These are phyloP conservation scores for Drosophila navojoa DNA, from an alignment of 1,140 invertebrate species.

Conservation along the genomic window DNA sequence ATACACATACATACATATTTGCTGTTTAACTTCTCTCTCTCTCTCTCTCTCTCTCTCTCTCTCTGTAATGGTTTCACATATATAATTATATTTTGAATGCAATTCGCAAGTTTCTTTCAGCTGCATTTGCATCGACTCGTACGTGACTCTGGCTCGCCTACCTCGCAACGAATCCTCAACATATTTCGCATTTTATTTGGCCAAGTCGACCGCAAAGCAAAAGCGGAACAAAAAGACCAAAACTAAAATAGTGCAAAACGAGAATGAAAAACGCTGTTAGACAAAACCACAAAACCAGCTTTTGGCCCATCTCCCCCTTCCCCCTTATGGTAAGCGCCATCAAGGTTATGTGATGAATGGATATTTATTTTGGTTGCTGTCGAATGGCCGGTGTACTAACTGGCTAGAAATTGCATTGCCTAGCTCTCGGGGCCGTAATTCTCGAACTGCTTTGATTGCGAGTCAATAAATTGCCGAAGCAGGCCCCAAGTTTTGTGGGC, in stretches of 20 bases:
- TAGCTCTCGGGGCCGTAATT: conserved; percentile 48
- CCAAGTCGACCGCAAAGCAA: conserved; percentile 36
- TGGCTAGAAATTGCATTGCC: not conserved
- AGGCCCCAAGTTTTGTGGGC: not conserved
- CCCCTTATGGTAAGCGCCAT: conserved; percentile 2
- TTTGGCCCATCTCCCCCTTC: not conserved
- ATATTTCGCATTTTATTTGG: conserved; percentile 58
- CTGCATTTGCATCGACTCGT: conserved; percentile 58
- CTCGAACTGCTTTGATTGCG: conserved; percentile 59
- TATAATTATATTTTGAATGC: conserved; percentile 75
- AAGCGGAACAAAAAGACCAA: conserved; percentile 11
- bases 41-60: conserved; percentile 13
- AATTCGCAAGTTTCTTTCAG: conserved; percentile 43
- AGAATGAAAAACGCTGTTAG: conserved; percentile 11
- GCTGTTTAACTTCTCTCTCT: conserved; percentile 33
- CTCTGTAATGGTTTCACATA: conserved; percentile 38
- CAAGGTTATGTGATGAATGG: conserved; percentile 59
- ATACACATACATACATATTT: conserved; percentile 25
- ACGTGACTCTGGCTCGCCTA: conserved; percentile 46
- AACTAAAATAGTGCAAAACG: not conserved
- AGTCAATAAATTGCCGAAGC: conserved; percentile 77
- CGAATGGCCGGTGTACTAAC: not conserved
- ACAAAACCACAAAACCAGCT: conserved; percentile 30
- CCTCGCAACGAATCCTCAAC: conserved; percentile 53
- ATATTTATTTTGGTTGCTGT: conserved; percentile 56